A percentile compares a stretch with the other conserved stretches of the same genome.
Evolutionary conservation across 1,140 invertebrate species (phyloP).

Genomic region (Berghia stephanieae): DNA sequence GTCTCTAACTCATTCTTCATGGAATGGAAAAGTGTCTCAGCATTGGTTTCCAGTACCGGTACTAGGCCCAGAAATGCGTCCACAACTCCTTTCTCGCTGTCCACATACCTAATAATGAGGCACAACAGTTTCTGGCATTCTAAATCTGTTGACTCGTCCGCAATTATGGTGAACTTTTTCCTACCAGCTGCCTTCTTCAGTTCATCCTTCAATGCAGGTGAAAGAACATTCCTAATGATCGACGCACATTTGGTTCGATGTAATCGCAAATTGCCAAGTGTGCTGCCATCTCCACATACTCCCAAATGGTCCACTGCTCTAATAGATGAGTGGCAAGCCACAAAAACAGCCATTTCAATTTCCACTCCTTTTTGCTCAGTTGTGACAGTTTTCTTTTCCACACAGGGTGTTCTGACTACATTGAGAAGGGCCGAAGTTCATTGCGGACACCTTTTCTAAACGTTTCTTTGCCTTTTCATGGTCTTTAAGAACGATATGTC

Average conservation of each 20-base stretch:
- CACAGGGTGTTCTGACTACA: background rate
- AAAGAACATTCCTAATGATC: background rate
- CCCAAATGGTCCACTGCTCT: background rate
- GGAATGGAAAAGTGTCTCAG: background rate
- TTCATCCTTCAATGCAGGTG: slow-evolving; percentile 10
- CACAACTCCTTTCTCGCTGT: background rate
- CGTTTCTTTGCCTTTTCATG: slow-evolving; percentile 9
- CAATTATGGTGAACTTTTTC: background rate
- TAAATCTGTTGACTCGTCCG: slow-evolving; percentile 9
- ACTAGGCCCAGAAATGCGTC: background rate
- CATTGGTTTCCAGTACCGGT: slow-evolving; percentile 9
- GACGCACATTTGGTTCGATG: background rate
- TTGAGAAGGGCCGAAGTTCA: background rate
- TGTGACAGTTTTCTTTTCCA: background rate
- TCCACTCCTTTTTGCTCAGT: background rate
- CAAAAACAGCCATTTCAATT: background rate
- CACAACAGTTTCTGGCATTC: background rate
- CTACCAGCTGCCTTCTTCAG: background rate
- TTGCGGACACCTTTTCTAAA: background rate
- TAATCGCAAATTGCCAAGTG: background rate
- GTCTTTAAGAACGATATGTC: background rate
- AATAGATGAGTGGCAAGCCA: slow-evolving; percentile 5
- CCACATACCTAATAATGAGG: background rate
- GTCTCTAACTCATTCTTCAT: background rate
- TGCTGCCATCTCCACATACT: background rate